Percentiles rank a stretch among this genome's conserved stretches.
Evolutionary conservation across 1,140 invertebrate species (phyloP).

Genomic region (Drosophila rufa): DNA sequence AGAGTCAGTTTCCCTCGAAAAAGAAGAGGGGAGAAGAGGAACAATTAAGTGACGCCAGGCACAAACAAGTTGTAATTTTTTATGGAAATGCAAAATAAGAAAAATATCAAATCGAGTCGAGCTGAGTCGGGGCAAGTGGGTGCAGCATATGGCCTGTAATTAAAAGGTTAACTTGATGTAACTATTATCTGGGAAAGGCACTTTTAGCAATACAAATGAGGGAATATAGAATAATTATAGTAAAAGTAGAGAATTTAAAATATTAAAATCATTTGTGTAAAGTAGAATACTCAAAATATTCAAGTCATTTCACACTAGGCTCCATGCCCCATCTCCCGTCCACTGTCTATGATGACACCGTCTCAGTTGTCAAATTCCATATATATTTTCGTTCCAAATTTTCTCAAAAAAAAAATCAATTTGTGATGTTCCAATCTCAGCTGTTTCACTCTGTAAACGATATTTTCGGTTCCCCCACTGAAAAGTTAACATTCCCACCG

Average conservation of each 20-base stretch:
- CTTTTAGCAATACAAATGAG: not conserved
- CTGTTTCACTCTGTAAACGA: no score
- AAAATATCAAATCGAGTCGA: constrained; percentile 22
- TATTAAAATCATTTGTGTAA: not conserved
- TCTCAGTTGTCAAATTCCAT: no score
- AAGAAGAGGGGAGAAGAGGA: constrained; percentile 36
- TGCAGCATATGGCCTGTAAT: constrained; percentile 77
- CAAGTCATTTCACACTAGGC: no score
- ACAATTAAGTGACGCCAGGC: constrained; percentile 75
- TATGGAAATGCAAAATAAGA: constrained; percentile 72
- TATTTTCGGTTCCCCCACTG: no score
- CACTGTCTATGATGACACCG: no score
- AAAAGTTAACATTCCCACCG: no score
- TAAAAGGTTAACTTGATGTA: constrained; percentile 82
- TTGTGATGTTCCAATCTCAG: no score
- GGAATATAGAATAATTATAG: not conserved
- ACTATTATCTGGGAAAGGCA: constrained; percentile 54
- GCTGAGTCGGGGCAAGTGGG: constrained; percentile 58
- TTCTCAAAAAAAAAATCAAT: no score
- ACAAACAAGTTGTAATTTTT: constrained; percentile 67
- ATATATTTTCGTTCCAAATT: no score
- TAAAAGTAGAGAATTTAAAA: not conserved
- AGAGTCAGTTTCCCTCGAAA: constrained; percentile 56
- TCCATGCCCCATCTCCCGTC: no score
- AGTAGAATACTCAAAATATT: no score